phyloP scores from a whole-genome alignment of 2,113 vertebrate species.

The Platycercus adscitus region DNA sequence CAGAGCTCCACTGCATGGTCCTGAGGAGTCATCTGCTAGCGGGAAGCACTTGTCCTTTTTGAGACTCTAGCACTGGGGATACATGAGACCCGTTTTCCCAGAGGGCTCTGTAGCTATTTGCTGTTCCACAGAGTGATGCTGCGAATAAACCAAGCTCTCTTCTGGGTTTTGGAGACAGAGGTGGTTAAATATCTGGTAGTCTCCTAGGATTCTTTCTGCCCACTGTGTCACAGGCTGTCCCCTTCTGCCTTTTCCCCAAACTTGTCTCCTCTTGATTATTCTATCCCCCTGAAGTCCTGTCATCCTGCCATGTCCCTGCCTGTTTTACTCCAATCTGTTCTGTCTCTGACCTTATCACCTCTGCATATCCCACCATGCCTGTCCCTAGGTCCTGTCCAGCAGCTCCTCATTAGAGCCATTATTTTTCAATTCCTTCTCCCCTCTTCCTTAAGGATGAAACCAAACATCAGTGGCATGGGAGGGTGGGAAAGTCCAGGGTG shows the following conservation, averaged over 20 bases:
- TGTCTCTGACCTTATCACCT: neutral
- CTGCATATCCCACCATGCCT: neutral
- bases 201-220: neutral
- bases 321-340: neutral
- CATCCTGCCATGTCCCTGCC: neutral
- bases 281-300: neutral
- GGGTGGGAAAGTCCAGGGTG: fast-evolving
- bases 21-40: neutral
- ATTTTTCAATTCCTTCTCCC: neutral
- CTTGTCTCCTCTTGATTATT: neutral
- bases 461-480: fast-evolving
- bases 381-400: neutral
- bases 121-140: neutral
- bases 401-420: neutral
- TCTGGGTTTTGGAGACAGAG: neutral
- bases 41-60: neutral
- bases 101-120: neutral
- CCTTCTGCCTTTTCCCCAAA: neutral
- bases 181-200: neutral
- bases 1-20: neutral
- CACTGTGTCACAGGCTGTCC: neutral
- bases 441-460: neutral
- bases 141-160: neutral
- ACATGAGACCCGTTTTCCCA: neutral
- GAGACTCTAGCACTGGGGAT: neutral